These are phyloP conservation scores for Phrynocephalus vlangalii DNA, from an alignment of 2,797 vertebrate species.

Conservation along the genomic window DNA sequence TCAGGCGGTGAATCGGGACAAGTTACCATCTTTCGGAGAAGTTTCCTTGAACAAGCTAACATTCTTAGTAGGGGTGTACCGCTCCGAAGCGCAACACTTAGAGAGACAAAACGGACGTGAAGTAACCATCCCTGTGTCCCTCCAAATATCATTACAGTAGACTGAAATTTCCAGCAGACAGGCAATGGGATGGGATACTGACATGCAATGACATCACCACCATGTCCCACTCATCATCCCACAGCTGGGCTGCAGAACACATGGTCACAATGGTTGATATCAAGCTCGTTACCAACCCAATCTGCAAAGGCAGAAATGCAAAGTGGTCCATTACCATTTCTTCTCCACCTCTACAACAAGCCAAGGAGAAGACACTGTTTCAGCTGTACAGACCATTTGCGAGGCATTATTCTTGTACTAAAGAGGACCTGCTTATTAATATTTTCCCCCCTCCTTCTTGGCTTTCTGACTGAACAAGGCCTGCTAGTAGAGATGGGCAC, in stretches of 20 bases:
- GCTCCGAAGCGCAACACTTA: no score
- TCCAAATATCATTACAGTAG: no score
- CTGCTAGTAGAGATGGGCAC: background rate
- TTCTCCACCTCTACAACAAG: background rate
- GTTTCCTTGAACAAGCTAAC: no score
- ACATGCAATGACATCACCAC: constrained; percentile 93
- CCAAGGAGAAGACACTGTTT: no score
- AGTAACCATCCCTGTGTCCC: no score
- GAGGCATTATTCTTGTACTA: background rate
- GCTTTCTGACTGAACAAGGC: background rate
- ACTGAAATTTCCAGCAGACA: no score
- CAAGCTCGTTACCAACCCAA: constrained; percentile 85
- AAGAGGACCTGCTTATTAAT: background rate
- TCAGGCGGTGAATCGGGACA: background rate
- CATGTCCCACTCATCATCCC: constrained; percentile 93
- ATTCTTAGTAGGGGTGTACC: no score
- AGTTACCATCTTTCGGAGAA: background rate
- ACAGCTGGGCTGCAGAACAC: constrained; percentile 88
- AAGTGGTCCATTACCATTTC: no score
- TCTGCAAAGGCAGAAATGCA: constrained; percentile 73
- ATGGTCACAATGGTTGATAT: constrained; percentile 87
- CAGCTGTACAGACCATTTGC: no score
- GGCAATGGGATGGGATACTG: constrained; percentile 22
- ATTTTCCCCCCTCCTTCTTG: background rate
- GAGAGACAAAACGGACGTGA: no score